Percentiles rank a stretch among this genome's conserved stretches.
Conservation (phyloP, 2,113 vertebrate species). For the Phalacrocorax pelagicus region DNA sequence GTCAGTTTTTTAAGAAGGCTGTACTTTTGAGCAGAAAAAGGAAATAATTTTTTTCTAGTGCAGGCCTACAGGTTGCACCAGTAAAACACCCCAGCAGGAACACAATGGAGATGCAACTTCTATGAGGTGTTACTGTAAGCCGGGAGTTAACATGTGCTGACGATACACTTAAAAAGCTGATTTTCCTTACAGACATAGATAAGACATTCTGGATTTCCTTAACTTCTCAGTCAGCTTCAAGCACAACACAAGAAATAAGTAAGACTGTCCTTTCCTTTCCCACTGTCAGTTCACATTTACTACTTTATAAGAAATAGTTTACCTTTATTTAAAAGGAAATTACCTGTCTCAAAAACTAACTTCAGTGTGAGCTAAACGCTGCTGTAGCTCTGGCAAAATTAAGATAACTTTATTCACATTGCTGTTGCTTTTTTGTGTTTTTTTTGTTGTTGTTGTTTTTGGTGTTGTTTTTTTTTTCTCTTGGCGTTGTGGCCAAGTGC, state of each 20-base stretch:
- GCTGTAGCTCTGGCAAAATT: not conserved
- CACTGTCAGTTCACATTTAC: not conserved
- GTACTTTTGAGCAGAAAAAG: not conserved
- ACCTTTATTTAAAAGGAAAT: constrained; percentile 7
- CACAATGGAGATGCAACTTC: not conserved
- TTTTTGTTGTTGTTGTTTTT: no score
- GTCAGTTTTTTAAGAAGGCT: not conserved
- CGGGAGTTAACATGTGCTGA: not conserved
- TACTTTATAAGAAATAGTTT: not conserved
- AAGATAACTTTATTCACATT: not conserved
- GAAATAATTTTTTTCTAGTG: not conserved
- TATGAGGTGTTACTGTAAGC: not conserved
- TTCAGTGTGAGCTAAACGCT: not conserved
- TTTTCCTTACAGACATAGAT: not conserved
- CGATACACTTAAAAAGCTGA: not conserved
- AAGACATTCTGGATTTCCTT: not conserved
- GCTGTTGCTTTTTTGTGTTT: not conserved
- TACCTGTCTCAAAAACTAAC: not conserved
- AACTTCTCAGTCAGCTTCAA: not conserved
- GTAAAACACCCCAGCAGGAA: not conserved
- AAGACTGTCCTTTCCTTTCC: not conserved
- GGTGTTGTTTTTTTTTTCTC: not conserved
- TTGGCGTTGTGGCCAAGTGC: not conserved
- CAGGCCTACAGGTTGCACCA: not conserved
- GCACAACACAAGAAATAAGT: not conserved